These are phyloP conservation scores for Bubo scandiacus DNA, from an alignment of 2,113 vertebrate genomes.

Conservation along the genomic window DNA sequence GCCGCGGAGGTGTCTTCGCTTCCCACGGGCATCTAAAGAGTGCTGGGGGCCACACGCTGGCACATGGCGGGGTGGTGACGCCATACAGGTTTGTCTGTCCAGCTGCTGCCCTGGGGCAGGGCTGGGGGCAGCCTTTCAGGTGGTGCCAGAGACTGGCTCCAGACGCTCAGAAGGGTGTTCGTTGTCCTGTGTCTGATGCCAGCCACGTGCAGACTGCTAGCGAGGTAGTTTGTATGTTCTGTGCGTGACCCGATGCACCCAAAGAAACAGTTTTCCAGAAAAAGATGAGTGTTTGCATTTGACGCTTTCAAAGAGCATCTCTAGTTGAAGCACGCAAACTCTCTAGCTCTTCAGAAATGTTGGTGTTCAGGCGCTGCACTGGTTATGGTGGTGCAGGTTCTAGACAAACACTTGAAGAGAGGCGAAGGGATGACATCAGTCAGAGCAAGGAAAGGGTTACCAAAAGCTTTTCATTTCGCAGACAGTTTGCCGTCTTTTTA, in stretches of 20 bases:
- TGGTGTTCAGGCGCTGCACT: background rate
- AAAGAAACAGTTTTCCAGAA: background rate
- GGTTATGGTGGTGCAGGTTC: background rate
- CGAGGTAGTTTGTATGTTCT: background rate
- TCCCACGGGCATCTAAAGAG: background rate
- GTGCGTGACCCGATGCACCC: background rate
- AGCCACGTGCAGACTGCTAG: background rate
- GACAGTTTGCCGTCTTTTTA: conserved; percentile 39
- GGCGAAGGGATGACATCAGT: background rate
- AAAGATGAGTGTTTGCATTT: background rate
- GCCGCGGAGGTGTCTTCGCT: background rate
- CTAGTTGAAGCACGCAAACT: background rate
- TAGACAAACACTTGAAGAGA: background rate
- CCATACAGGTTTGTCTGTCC: accelerated
- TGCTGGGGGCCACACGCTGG: background rate
- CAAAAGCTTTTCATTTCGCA: conserved; percentile 35
- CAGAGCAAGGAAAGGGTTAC: conserved; percentile 65
- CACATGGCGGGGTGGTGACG: accelerated
- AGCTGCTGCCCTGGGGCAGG: background rate
- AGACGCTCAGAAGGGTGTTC: background rate
- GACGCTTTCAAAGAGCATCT: background rate
- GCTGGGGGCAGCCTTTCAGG: background rate
- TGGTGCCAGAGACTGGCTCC: background rate
- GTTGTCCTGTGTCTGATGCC: background rate
- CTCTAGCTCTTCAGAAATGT: background rate